A percentile compares a stretch with the other conserved stretches of the same genome.
Conservation (phyloP, 1,140 invertebrate species). For the Trissolcus basalis region DNA sequence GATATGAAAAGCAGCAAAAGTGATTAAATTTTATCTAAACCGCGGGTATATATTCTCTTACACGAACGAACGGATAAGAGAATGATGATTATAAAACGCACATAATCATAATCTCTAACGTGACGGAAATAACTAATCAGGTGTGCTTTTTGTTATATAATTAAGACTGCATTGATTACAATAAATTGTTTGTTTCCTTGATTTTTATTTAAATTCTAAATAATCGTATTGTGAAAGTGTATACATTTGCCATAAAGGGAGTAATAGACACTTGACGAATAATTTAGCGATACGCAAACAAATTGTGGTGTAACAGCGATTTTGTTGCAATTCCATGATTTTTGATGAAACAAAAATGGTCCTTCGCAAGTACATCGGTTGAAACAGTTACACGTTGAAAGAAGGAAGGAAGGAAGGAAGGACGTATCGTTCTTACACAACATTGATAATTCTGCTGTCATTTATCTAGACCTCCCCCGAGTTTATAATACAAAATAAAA, state of each 20-base stretch:
- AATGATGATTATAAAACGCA: no score
- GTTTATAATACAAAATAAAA: slow-evolving; percentile 22
- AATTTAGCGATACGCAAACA: slow-evolving; percentile 37
- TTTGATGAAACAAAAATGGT: slow-evolving; percentile 13
- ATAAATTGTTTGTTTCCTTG: slow-evolving; percentile 29
- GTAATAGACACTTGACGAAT: slow-evolving; percentile 43
- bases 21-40: slow-evolving; percentile 9
- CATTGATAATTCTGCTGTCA: background rate
- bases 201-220: slow-evolving; percentile 55
- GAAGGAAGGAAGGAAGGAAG: background rate
- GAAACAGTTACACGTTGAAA: slow-evolving; percentile 5
- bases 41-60: no score
- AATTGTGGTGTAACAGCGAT: background rate
- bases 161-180: slow-evolving; percentile 21
- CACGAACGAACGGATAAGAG: no score
- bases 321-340: background rate
- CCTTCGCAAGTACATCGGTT: no score
- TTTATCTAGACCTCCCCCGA: background rate
- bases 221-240: slow-evolving; percentile 54
- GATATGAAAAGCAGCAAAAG: slow-evolving; percentile 12
- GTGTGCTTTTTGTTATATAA: no score
- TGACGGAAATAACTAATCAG: no score
- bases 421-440: no score
- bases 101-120: no score
- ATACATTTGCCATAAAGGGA: slow-evolving; percentile 52